Base-by-base conservation (phyloP, 2,113 vertebrate species). In the Phocoena phocoena region DNA sequence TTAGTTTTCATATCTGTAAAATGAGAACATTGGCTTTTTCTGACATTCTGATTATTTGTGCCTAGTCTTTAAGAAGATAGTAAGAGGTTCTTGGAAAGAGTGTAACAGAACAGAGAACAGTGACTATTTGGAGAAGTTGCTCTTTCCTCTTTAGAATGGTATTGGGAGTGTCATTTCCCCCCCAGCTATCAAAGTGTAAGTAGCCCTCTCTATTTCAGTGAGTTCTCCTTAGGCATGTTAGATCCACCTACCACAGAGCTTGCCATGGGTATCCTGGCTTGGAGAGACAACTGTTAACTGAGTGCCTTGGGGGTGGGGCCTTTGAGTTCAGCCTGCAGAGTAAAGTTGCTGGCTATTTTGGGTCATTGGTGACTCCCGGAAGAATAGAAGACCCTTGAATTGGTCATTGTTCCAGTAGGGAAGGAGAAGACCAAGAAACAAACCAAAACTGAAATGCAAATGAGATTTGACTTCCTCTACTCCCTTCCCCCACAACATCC, bases 361-460 rank as follows among this genome's bases (percentile, higher is more conserved):
- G 95, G 92, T 96, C 77, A 84, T 89, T 88, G 86, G 74, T 97
- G 74, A 92, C 41, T 96, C 53, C 53, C 96, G 88, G 85, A 95
- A 97, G 87, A 95, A 67, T 85, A 87, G 74, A 80, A 96, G 63
- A 93, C 47, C 25, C 70, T 95, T 95, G 38, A 73, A 93, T 96
- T 92, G 44, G 65, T 89, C 41, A 89, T 88, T 87, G 55, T 95
- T 93, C 74, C 67, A 86, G 83, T 14, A 80, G 70, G 55, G 68
- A 96, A 96, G 55, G 79, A 68, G 70, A 86, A 95, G 87, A 83
- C 68, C n/a, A 96, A 93, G 83, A 97, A 92, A 80, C 80, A 88
- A 92, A 88, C 68, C 68, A 53, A 96, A 96, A 95, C 55, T 95
- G 82, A 97, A 97, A 53, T 79, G 44, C 55, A 90, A 92, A 95